Conservation (phyloP, 2,888 invertebrate genomes). For the Netelia melanura region DNA sequence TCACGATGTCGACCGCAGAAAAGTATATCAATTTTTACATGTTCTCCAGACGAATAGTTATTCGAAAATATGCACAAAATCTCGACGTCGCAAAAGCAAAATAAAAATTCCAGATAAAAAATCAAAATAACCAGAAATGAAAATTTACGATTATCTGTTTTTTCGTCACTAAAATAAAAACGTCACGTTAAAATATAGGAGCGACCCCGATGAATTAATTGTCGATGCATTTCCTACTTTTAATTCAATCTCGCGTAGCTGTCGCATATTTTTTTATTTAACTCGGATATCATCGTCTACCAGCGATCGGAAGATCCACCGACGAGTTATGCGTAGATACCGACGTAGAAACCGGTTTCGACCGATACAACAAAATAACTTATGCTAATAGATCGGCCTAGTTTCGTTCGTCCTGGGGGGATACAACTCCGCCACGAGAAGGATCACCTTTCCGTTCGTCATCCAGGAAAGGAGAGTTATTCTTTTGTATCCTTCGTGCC, state of each 20-base stretch:
- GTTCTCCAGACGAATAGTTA: not conserved
- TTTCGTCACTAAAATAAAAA: no score
- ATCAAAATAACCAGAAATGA: not conserved
- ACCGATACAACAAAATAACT: slow-evolving; percentile 49
- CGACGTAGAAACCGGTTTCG: slow-evolving; percentile 51
- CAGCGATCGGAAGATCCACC: slow-evolving; percentile 12
- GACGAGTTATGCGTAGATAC: slow-evolving; percentile 10
- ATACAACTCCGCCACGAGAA: not conserved
- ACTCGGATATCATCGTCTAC: not conserved
- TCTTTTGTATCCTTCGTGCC: slow-evolving; percentile 28
- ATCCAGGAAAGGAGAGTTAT: slow-evolving; percentile 14
- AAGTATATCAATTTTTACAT: slow-evolving; percentile 9
- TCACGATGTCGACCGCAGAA: slow-evolving; percentile 3
- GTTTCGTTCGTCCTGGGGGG: slow-evolving; percentile 36
- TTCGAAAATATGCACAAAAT: no score
- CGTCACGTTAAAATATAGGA: not conserved
- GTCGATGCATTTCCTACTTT: not conserved
- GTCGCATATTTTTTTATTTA: not conserved
- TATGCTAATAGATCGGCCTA: slow-evolving; percentile 60
- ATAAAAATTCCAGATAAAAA: not conserved
- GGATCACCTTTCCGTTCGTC: slow-evolving; percentile 36
- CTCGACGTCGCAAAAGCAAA: no score
- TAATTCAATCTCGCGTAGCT: not conserved
- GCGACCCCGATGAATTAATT: not conserved
- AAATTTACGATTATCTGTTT: not conserved